A percentile compares a stretch with the other conserved stretches of the same genome.
phyloP scores from a whole-genome alignment of 1,140 invertebrate genomes.

The Saccostrea cuccullata region DNA sequence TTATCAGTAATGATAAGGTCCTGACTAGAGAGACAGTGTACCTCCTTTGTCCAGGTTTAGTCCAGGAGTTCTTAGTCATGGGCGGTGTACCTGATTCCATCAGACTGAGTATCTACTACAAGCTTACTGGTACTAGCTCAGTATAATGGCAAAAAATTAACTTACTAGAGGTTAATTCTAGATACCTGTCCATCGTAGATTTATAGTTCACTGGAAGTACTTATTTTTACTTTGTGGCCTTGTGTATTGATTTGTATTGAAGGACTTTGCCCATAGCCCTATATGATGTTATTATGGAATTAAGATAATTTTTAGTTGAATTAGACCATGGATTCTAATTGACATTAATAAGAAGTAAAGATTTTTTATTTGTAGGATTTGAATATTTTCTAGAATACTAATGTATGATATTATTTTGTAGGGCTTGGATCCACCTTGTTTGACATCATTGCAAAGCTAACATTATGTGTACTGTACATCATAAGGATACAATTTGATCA shows the following conservation, averaged over 20 bases:
- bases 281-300: no score
- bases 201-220: no score
- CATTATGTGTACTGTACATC: slow-evolving; percentile 59
- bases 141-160: background rate
- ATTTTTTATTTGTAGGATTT: no score
- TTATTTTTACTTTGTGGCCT: no score
- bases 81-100: background rate
- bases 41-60: background rate
- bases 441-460: slow-evolving; percentile 57
- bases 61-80: background rate
- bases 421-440: slow-evolving; percentile 52
- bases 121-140: background rate
- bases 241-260: background rate
- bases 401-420: background rate
- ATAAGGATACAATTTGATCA: slow-evolving; percentile 59
- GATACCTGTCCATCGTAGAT: no score
- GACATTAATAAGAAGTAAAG: no score
- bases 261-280: no score
- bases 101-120: background rate
- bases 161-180: background rate
- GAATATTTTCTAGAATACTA: background rate
- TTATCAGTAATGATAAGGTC: background rate
- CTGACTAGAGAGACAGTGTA: background rate
- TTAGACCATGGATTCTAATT: no score
- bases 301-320: no score